Evolutionary conservation across 1,140 invertebrate species (phyloP).

Genomic region (Drosophila murphyi): DNA sequence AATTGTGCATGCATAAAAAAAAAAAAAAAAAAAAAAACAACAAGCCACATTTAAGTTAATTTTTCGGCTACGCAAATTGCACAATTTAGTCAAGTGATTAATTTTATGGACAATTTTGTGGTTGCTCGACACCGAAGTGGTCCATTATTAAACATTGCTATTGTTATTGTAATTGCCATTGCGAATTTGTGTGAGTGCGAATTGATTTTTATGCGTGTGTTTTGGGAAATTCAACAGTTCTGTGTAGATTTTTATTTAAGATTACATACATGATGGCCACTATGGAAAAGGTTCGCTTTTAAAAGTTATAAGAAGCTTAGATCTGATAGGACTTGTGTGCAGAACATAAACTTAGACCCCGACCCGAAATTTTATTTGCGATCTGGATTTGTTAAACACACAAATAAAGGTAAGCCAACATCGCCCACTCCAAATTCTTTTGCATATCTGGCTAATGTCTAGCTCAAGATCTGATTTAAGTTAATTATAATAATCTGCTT

Average conservation of each 20-base stretch:
- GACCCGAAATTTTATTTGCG: too few relatives aligned
- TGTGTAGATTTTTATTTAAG: neutral
- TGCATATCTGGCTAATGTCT: too few relatives aligned
- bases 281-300: too few relatives aligned
- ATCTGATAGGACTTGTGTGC: too few relatives aligned
- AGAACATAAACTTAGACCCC: too few relatives aligned
- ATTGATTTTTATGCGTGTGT: neutral
- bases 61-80: conserved; percentile 74
- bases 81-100: conserved; percentile 76
- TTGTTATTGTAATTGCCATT: conserved; percentile 27
- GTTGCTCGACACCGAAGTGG: conserved; percentile 23
- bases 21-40: conserved; percentile 3
- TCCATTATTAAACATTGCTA: conserved; percentile 13
- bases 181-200: neutral
- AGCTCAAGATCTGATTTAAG: neutral
- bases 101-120: conserved; percentile 71
- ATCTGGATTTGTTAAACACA: too few relatives aligned
- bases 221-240: neutral
- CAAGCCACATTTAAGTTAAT: conserved; percentile 71
- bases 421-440: too few relatives aligned
- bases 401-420: too few relatives aligned
- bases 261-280: neutral
- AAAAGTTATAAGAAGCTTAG: too few relatives aligned
- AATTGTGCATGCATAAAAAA: conserved; percentile 65
- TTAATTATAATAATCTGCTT: neutral